Base-by-base conservation (phyloP, 1,140 invertebrate species). In the Coelopa frigida region DNA sequence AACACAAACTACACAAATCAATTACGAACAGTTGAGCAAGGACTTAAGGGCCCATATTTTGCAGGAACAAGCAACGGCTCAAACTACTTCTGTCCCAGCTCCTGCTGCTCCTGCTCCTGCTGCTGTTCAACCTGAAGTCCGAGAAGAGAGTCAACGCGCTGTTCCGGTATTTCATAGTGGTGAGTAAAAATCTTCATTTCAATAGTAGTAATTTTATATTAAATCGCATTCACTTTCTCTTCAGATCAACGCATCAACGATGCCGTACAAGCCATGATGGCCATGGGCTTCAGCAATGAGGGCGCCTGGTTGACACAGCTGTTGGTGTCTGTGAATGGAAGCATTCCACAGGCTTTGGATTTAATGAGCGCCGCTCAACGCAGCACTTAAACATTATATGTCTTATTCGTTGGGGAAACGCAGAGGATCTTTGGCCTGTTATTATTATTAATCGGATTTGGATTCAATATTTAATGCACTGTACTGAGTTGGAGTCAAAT, bases 221-320 rank as follows among this genome's bases (percentile, higher is more conserved):
- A 6, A 31, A n/a, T 20, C 18, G 17, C 23, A 36, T 42, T 33
- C n/a, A 10, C 33, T n/a, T 41, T 31, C 23, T 50, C 53, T 59
- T 73, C 68, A 72, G 78, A 81, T 70, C 73, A 79, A 11, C 74
- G 71, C 44, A 80, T 86, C 40, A 75, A 77, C 42, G 60, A 67
- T 4, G 74, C 78, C 26, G 63, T 89, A 36, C 66, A 79, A 37
- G 73, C 79, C 32, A 87, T 91, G 85, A 73, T 82, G 59, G 66
- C 76, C 3, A 92, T 91, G 88, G 88, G 88, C 23, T 92, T 89
- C 66, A 78, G 76, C 38, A 85, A 89, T 59, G 81, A 88, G 45
- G 79, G 78, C 1, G 74, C 70, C 15, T 76, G 74, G 72, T 56
- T 78, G 37, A 73, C 73, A 4, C 72, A 75, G 44, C 58, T 78